Percentiles rank a stretch among this genome's conserved stretches.
These are phyloP conservation scores for Meganola albula DNA, from an alignment of 2,888 invertebrate species.

Conservation along the genomic window DNA sequence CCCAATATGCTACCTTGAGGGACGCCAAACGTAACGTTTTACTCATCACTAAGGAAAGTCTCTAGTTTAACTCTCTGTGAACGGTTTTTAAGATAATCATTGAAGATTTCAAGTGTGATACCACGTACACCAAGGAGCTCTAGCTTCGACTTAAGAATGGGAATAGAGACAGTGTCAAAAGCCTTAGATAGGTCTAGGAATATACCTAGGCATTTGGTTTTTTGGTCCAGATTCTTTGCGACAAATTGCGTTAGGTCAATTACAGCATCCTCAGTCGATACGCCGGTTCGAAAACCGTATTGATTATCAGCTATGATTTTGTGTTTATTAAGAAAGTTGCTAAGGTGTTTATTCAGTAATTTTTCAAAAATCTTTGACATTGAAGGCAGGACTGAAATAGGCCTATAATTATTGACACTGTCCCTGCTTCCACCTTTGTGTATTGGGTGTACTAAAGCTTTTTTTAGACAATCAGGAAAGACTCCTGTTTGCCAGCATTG, in stretches of 20 bases:
- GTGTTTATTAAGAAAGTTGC: background rate
- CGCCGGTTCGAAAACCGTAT: background rate
- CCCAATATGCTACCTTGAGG: slow-evolving; percentile 1
- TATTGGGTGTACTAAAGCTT: background rate
- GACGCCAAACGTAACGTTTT: background rate
- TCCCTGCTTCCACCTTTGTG: background rate
- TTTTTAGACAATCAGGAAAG: background rate
- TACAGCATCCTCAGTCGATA: slow-evolving; percentile 1
- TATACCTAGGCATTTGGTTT: background rate
- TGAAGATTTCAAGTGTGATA: background rate
- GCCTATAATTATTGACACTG: background rate
- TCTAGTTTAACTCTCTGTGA: background rate
- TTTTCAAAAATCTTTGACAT: background rate
- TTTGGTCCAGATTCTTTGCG: background rate
- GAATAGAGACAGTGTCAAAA: background rate
- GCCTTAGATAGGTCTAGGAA: slow-evolving; percentile 1
- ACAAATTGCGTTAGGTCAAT: background rate
- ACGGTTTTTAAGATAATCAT: background rate
- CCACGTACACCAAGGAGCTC: background rate
- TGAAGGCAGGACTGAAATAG: background rate
- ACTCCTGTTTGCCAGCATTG: background rate
- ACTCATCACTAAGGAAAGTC: background rate
- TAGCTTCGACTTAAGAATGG: background rate
- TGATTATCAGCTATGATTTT: background rate
- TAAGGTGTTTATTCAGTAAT: background rate